Evolutionary conservation across 2,797 vertebrate species (phyloP).

Genomic region (Enteromius mattozi): DNA sequence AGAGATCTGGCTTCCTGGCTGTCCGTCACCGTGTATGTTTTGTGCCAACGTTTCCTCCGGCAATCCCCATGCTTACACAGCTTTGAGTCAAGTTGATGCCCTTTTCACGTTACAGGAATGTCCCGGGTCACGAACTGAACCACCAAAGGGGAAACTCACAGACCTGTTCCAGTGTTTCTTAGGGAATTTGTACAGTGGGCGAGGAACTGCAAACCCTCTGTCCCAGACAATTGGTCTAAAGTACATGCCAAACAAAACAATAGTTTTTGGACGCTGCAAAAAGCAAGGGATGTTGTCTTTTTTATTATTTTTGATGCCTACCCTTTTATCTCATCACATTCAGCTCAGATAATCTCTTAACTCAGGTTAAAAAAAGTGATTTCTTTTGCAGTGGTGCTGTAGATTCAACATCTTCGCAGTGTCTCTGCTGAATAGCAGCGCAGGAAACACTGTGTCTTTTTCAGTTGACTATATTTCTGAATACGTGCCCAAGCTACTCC

Average conservation of each 20-base stretch:
- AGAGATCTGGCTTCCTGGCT: constrained; percentile 29
- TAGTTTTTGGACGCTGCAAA: background rate
- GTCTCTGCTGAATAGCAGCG: constrained; percentile 10
- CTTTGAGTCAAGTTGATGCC: background rate
- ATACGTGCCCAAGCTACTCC: background rate
- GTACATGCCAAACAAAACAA: background rate
- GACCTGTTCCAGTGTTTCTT: constrained; percentile 7
- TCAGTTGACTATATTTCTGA: constrained; percentile 11
- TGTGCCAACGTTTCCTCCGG: background rate
- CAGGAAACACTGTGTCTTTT: background rate
- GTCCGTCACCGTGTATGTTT: constrained; percentile 4
- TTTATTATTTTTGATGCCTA: background rate
- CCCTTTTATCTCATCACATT: background rate
- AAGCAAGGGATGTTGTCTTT: background rate
- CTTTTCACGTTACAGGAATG: constrained; percentile 28
- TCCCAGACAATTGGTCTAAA: background rate
- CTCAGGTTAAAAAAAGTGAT: background rate
- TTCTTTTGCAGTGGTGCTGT: background rate
- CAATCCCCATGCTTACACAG: background rate
- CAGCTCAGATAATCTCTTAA: background rate
- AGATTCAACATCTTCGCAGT: background rate
- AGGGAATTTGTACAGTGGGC: background rate
- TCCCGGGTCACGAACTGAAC: background rate
- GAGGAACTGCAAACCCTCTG: background rate
- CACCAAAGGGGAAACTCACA: background rate